phyloP scores from a whole-genome alignment of 2,888 invertebrate genomes.

The Drosophila paranaensis region DNA sequence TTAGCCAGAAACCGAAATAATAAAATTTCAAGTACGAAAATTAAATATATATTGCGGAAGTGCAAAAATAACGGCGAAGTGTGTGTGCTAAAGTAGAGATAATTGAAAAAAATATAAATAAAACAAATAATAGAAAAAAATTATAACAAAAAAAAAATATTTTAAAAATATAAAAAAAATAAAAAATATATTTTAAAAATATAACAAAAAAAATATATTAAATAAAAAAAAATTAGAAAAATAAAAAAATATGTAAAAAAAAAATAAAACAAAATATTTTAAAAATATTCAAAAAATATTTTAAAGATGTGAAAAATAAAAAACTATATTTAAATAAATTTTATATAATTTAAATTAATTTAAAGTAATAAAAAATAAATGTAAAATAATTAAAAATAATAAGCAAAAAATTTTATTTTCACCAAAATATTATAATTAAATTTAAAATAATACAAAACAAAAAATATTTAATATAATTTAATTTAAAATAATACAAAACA shows the following conservation, averaged over 20 bases:
- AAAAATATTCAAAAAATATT: neutral
- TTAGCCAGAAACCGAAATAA: constrained; percentile 15
- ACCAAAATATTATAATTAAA: no score
- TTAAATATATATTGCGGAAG: constrained; percentile 48
- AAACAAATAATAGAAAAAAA: neutral
- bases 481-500: no score
- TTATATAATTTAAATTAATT: no score
- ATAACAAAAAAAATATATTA: neutral
- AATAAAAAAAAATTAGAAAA: no score
- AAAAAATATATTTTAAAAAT: neutral
- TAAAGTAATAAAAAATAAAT: no score
- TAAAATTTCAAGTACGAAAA: constrained; percentile 28
- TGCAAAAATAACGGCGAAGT: constrained; percentile 29
- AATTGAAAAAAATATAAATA: constrained; percentile 3
- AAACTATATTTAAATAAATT: neutral
- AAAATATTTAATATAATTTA: no score
- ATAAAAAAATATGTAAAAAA: neutral
- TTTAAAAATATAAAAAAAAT: neutral
- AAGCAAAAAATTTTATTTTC: no score
- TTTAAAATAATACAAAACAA: no score
- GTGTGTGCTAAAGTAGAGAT: constrained; percentile 23
- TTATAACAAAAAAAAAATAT: neutral
- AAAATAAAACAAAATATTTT: neutral
- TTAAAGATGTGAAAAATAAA: no score
- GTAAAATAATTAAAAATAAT: no score